These are phyloP conservation scores for Lepidocyrtoides sp. DNA, from an alignment of 2,888 invertebrate genomes.

Conservation along the genomic window DNA sequence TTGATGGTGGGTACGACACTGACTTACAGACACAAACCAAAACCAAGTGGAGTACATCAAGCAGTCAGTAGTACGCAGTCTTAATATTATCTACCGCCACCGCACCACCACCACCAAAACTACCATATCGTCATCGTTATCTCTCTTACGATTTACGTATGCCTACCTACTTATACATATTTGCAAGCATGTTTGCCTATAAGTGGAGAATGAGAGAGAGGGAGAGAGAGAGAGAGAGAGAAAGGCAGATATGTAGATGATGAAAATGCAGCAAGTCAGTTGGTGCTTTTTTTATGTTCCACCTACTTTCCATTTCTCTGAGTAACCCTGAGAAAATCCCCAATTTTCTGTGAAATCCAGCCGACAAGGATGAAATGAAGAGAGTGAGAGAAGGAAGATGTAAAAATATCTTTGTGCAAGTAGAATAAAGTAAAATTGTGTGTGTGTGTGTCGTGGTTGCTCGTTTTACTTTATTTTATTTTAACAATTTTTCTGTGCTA, in stretches of 20 bases:
- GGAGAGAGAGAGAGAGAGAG: too few relatives aligned
- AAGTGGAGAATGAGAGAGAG: too few relatives aligned
- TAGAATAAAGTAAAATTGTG: constrained; percentile 12
- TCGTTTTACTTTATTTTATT: not conserved
- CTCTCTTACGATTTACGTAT: constrained; percentile 44
- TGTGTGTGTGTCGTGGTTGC: not conserved
- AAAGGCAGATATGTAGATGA: too few relatives aligned
- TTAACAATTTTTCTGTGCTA: constrained; percentile 7
- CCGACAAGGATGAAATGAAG: constrained; percentile 7
- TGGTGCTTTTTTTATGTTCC: not conserved
- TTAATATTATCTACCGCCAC: constrained; percentile 29
- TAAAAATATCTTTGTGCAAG: constrained; percentile 15
- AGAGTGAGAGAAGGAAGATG: not conserved
- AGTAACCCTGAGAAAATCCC: constrained; percentile 60
- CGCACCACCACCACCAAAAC: not conserved
- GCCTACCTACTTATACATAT: not conserved
- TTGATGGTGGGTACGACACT: constrained; percentile 26
- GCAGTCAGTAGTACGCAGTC: constrained; percentile 40
- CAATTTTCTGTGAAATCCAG: constrained; percentile 59
- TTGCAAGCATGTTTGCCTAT: not conserved
- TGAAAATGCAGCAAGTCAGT: constrained; percentile 29
- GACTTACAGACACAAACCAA: constrained; percentile 27
- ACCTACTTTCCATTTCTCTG: constrained; percentile 45
- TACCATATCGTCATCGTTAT: too few relatives aligned
- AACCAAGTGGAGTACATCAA: constrained; percentile 24